phyloP scores from a whole-genome alignment of 2,888 invertebrate genomes.

The Cosmorhoe ocellata region DNA sequence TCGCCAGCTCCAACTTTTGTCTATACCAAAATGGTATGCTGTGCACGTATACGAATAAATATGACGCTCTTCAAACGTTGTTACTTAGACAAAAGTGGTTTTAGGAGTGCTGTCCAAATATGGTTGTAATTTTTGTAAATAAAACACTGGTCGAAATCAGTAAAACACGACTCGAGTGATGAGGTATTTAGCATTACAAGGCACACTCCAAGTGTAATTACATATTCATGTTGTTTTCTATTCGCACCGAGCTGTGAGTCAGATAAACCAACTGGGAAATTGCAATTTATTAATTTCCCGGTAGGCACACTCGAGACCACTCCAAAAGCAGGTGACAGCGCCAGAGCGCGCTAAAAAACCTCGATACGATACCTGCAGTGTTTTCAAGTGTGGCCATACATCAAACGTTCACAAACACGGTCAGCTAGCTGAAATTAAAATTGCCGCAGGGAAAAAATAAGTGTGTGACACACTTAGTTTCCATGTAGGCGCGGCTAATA shows the following conservation, averaged over 20 bases:
- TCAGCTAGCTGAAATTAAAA: slow-evolving; percentile 77
- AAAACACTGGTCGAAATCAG: slow-evolving; percentile 34
- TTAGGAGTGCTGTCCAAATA: slow-evolving; percentile 39
- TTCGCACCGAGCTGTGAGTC: background rate
- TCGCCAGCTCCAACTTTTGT: slow-evolving; percentile 57
- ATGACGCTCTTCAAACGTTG: slow-evolving; percentile 41
- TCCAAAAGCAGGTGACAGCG: slow-evolving; percentile 22
- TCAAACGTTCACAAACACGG: slow-evolving; percentile 68
- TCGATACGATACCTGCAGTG: slow-evolving; percentile 34
- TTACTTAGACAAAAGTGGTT: slow-evolving; percentile 38
- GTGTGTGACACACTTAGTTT: slow-evolving; percentile 76
- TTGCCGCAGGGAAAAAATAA: slow-evolving; percentile 75
- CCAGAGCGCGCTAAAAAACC: slow-evolving; percentile 24
- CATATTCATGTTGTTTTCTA: slow-evolving; percentile 19
- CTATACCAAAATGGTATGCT: slow-evolving; percentile 33
- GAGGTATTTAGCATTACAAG: slow-evolving; percentile 21
- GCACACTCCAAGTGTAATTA: slow-evolving; percentile 11
- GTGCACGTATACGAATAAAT: slow-evolving; percentile 39
- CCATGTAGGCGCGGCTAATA: slow-evolving; percentile 74
- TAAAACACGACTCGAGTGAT: slow-evolving; percentile 20
- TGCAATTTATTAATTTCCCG: slow-evolving; percentile 11
- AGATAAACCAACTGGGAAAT: slow-evolving; percentile 3
- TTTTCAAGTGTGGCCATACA: slow-evolving; percentile 63
- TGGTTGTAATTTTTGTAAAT: slow-evolving; percentile 37
- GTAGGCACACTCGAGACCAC: slow-evolving; percentile 5